A percentile compares a stretch with the other conserved stretches of the same genome.
phyloP scores from a whole-genome alignment of 2,797 vertebrate species.

The Gambusia yucatana region DNA sequence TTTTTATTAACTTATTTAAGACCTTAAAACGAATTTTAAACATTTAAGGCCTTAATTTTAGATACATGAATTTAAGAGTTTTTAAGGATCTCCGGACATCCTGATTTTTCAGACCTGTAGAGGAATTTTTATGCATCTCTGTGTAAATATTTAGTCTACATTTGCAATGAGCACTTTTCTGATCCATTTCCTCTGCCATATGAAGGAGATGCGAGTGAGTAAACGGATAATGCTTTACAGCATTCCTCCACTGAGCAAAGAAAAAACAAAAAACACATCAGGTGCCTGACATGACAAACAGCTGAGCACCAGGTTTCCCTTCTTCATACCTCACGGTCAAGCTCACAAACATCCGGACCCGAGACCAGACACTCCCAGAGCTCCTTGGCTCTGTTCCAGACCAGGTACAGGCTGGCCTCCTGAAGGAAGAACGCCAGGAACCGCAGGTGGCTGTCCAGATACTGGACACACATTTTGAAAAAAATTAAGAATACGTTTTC shows the following conservation, averaged over 20 bases:
- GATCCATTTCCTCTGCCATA: neutral
- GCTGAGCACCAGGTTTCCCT: conserved; percentile 12
- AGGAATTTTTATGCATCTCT: neutral
- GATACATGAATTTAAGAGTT: no score
- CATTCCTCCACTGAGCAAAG: conserved; percentile 13
- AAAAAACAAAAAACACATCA: no score
- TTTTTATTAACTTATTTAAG: no score
- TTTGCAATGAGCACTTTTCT: neutral
- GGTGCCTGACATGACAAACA: conserved; percentile 4
- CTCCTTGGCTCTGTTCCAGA: conserved; percentile 98
- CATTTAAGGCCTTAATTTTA: no score
- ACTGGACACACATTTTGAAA: conserved; percentile 77
- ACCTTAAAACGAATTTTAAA: no score
- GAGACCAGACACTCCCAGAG: conserved; percentile 99
- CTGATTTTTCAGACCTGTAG: neutral
- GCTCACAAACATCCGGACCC: conserved; percentile 94
- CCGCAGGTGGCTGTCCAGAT: conserved; percentile 97
- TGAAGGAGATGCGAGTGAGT: neutral
- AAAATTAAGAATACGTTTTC: neutral
- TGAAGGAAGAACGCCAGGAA: conserved; percentile 99
- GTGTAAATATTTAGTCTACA: neutral
- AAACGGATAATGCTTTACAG: neutral
- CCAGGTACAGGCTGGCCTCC: conserved; percentile 97
- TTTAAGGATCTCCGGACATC: no score
- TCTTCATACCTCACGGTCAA: conserved; percentile 92